Percentiles rank a stretch among this genome's conserved stretches.
Evolutionary conservation across 2,888 invertebrate genomes (phyloP).

Genomic region (Incurvaria masculella): DNA sequence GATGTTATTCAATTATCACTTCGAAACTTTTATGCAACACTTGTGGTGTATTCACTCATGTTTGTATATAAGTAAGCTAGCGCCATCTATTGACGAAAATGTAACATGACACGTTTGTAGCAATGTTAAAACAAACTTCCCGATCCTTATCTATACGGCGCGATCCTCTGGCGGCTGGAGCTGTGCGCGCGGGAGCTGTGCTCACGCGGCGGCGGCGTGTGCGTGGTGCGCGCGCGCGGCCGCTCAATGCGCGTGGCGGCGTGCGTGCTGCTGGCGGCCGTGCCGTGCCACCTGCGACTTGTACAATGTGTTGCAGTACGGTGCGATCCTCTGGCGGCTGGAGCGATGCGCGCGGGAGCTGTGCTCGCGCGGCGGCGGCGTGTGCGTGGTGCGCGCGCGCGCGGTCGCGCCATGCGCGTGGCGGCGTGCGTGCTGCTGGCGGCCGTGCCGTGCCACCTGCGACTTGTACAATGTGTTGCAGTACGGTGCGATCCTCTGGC

Average conservation of each 20-base stretch:
- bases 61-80: no score
- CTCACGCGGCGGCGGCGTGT: conserved; percentile 59
- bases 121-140: no score
- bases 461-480: conserved; percentile 12
- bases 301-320: conserved; percentile 26
- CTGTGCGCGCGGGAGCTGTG: conserved; percentile 61
- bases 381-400: conserved; percentile 56
- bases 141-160: conserved; percentile 43
- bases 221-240: conserved; percentile 59
- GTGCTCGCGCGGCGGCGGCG: conserved; percentile 58
- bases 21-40: no score
- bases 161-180: conserved; percentile 56
- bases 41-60: no score
- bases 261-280: conserved; percentile 64
- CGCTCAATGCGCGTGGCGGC: conserved; percentile 70
- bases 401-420: conserved; percentile 65
- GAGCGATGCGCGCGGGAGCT: conserved; percentile 64
- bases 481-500: conserved; percentile 43
- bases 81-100: no score
- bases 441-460: conserved; percentile 66
- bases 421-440: conserved; percentile 66
- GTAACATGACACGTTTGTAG: no score
- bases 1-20: no score
- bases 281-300: conserved; percentile 64
- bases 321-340: conserved; percentile 51